phyloP scores from a whole-genome alignment of 2,888 invertebrate species.

The Caenorhabditis doughertyi region DNA sequence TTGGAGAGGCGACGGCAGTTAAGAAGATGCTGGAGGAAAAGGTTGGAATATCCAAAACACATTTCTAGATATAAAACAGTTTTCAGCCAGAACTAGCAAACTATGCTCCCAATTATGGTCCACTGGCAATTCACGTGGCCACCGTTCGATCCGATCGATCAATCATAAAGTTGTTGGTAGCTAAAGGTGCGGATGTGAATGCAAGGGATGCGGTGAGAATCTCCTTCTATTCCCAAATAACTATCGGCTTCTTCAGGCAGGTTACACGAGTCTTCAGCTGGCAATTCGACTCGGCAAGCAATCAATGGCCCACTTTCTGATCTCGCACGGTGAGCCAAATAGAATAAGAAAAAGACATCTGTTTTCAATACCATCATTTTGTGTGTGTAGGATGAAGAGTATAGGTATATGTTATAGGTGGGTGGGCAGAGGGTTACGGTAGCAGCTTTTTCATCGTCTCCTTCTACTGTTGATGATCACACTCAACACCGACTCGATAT shows the following conservation, averaged over 20 bases:
- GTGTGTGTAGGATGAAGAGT: background rate
- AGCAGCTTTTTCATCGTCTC: constrained; percentile 13
- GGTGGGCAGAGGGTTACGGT: constrained; percentile 39
- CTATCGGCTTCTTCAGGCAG: constrained; percentile 48
- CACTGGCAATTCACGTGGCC: constrained; percentile 52
- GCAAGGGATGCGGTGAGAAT: constrained; percentile 48
- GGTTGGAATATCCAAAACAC: constrained; percentile 4
- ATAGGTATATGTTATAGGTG: constrained; percentile 27
- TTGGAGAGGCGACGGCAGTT: constrained; percentile 33
- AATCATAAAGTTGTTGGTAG: constrained; percentile 39
- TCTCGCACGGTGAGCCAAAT: constrained; percentile 56
- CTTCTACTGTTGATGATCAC: constrained; percentile 18
- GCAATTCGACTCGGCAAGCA: constrained; percentile 41
- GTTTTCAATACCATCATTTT: constrained; percentile 59
- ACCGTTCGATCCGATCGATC: constrained; percentile 39
- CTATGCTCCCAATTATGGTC: constrained; percentile 55
- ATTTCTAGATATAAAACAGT: background rate
- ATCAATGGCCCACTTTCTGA: constrained; percentile 63
- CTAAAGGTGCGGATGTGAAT: constrained; percentile 59
- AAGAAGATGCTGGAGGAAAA: constrained; percentile 62
- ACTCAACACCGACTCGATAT: constrained; percentile 56
- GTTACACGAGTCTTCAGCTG: constrained; percentile 62
- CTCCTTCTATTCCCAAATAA: background rate
- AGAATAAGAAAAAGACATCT: constrained; percentile 29
- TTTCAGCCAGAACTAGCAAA: constrained; percentile 55